A percentile compares a stretch with the other conserved stretches of the same genome.
Conservation (phyloP, 2,797 vertebrate species). For the Gymnoscopelus microlampas region DNA sequence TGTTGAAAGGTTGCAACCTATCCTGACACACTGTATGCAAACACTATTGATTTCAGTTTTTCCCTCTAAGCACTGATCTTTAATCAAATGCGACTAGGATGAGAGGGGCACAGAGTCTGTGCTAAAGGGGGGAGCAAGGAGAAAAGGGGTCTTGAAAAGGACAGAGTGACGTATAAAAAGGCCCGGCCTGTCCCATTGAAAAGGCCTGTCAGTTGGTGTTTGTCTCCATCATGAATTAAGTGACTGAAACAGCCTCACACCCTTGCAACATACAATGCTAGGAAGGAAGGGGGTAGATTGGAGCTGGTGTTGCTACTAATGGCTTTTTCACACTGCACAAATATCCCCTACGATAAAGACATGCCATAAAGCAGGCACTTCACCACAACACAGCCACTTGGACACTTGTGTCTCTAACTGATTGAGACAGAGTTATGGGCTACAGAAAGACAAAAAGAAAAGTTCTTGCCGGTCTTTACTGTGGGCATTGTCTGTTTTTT, state of each 20-base stretch:
- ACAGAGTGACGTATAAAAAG: slow-evolving; percentile 70
- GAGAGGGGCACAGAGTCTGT: slow-evolving; percentile 47
- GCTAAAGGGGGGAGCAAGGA: slow-evolving; percentile 40
- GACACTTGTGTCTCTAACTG: slow-evolving; percentile 52
- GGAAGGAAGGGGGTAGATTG: slow-evolving; percentile 75
- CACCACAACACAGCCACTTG: slow-evolving; percentile 30
- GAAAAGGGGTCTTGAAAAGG: slow-evolving; percentile 58
- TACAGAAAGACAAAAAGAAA: slow-evolving; percentile 39
- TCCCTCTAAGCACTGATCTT: slow-evolving; percentile 64
- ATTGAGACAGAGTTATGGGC: slow-evolving; percentile 55
- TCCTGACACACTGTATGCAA: slow-evolving; percentile 55
- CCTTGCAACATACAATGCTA: slow-evolving; percentile 73
- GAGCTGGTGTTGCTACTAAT: slow-evolving; percentile 56
- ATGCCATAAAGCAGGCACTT: slow-evolving; percentile 59
- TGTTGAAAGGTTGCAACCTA: slow-evolving; percentile 57
- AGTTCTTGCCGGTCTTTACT: slow-evolving; percentile 26
- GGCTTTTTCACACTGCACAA: slow-evolving; percentile 73
- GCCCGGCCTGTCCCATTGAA: slow-evolving; percentile 54
- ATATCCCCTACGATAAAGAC: slow-evolving; percentile 72
- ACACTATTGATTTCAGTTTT: slow-evolving; percentile 60
- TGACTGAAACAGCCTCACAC: slow-evolving; percentile 62
- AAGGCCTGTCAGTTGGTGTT: slow-evolving; percentile 67
- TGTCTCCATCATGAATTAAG: slow-evolving; percentile 73
- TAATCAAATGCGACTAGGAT: slow-evolving; percentile 70
- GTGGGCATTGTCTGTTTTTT: slow-evolving; percentile 47